phyloP scores from a whole-genome alignment of 64 coral and sea anemone species.

The Stylophora pistillata region DNA sequence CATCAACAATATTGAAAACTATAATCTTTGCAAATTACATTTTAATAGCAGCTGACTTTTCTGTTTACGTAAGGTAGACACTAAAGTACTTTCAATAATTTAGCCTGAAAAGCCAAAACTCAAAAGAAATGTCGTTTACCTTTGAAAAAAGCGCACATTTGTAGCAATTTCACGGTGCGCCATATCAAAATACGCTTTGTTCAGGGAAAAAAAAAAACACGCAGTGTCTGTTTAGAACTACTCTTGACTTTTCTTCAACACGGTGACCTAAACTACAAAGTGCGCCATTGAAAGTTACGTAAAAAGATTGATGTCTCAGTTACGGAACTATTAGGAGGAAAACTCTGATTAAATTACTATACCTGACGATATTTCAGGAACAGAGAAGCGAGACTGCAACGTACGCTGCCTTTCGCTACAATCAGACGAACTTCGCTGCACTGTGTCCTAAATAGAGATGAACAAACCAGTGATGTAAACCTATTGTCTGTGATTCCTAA shows the following conservation, averaged over 20 bases:
- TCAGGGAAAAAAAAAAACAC: not conserved
- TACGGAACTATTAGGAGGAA: not conserved
- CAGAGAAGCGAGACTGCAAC: slow-evolving; percentile 46
- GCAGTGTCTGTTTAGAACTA: not conserved
- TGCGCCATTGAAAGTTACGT: not conserved
- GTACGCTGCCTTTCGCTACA: slow-evolving; percentile 50
- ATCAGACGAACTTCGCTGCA: slow-evolving; percentile 65
- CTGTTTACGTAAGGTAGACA: not conserved
- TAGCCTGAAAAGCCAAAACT: not conserved
- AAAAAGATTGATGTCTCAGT: not conserved
- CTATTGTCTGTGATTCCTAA: not conserved
- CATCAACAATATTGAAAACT: not conserved
- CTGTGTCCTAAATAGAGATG: not conserved
- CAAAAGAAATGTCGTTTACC: not conserved
- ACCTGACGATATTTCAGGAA: slow-evolving; percentile 69
- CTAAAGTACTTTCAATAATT: not conserved
- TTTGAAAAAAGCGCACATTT: not conserved
- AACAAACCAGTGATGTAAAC: slow-evolving; percentile 17
- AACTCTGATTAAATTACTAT: not conserved
- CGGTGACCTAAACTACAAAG: no score
- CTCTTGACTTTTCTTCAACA: not conserved
- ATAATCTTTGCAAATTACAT: not conserved
- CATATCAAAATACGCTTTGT: not conserved
- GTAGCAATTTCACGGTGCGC: not conserved
- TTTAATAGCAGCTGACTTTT: slow-evolving; percentile 1